Evolutionary conservation across 2,113 vertebrate species (phyloP).

Genomic region (Meleagris gallopavo): DNA sequence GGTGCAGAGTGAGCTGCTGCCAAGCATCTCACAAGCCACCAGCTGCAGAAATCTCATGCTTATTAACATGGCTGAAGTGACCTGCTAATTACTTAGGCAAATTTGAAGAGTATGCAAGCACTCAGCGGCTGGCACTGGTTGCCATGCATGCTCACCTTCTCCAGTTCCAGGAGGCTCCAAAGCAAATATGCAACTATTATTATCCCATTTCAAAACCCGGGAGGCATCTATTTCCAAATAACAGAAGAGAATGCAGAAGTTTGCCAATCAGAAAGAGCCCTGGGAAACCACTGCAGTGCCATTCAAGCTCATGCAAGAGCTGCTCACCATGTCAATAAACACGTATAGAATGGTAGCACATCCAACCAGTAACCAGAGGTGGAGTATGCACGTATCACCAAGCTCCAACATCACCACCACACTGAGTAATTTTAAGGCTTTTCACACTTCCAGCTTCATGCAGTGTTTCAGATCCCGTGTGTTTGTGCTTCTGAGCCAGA

Average conservation of each 20-base stretch:
- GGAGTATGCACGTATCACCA: neutral
- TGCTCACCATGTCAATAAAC: neutral
- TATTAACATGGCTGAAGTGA: neutral
- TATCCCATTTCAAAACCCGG: rapidly evolving
- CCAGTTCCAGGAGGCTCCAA: neutral
- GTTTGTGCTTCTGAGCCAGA: neutral
- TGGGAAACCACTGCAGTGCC: neutral
- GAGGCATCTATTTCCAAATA: neutral
- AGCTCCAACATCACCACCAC: neutral
- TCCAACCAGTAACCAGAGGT: neutral
- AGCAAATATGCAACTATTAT: rapidly evolving
- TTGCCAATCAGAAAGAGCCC: neutral
- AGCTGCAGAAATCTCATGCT: neutral
- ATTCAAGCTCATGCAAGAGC: neutral
- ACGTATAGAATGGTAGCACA: rapidly evolving
- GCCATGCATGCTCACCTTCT: neutral
- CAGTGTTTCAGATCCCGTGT: neutral
- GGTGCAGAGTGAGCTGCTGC: neutral
- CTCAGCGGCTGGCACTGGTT: neutral
- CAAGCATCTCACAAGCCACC: neutral
- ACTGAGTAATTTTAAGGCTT: neutral
- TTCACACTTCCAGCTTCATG: neutral
- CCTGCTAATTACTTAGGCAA: neutral
- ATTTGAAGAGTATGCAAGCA: neutral
- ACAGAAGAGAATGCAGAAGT: neutral